These are phyloP conservation scores for Champsocephalus gunnari DNA, from an alignment of 2,797 vertebrate species.

Conservation along the genomic window DNA sequence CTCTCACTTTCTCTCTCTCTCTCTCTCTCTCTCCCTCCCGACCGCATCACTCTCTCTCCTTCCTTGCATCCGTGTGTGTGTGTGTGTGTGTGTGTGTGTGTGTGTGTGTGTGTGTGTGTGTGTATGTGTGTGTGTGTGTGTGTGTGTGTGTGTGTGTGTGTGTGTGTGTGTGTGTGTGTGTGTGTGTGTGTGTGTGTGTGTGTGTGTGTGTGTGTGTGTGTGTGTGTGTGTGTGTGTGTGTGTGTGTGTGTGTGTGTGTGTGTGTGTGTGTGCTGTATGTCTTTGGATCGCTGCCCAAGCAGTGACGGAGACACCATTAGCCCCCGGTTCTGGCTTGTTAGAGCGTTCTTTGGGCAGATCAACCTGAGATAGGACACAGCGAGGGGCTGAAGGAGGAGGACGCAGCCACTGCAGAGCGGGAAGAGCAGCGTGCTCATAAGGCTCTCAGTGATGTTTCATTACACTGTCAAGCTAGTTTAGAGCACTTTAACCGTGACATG, in stretches of 20 bases:
- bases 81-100: slow-evolving; percentile 19
- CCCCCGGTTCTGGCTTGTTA: slow-evolving; percentile 65
- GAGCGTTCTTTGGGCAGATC: slow-evolving; percentile 76
- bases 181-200: slow-evolving; percentile 14
- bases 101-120: slow-evolving; percentile 15
- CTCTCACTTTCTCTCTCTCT: background rate
- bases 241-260: slow-evolving; percentile 14
- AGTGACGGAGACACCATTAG: slow-evolving; percentile 47
- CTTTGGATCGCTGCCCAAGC: slow-evolving; percentile 66
- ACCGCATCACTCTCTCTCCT: slow-evolving; percentile 1
- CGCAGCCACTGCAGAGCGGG: slow-evolving; percentile 36
- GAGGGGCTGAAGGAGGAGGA: slow-evolving; percentile 34
- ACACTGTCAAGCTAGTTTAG: background rate
- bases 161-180: slow-evolving; percentile 13
- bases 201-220: slow-evolving; percentile 21
- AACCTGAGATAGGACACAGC: slow-evolving; percentile 35
- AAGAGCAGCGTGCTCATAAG: slow-evolving; percentile 10
- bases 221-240: slow-evolving; percentile 15
- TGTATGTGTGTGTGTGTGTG: too few species aligned
- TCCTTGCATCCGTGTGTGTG: slow-evolving; percentile 27
- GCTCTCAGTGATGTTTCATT: slow-evolving; percentile 11
- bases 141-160: slow-evolving; percentile 19
- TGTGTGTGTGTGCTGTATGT: slow-evolving; percentile 33
- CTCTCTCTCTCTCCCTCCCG: background rate
- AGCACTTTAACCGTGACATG: background rate